phyloP scores from a whole-genome alignment of 2,797 vertebrate genomes.

The Pseudomugil tenellus region DNA sequence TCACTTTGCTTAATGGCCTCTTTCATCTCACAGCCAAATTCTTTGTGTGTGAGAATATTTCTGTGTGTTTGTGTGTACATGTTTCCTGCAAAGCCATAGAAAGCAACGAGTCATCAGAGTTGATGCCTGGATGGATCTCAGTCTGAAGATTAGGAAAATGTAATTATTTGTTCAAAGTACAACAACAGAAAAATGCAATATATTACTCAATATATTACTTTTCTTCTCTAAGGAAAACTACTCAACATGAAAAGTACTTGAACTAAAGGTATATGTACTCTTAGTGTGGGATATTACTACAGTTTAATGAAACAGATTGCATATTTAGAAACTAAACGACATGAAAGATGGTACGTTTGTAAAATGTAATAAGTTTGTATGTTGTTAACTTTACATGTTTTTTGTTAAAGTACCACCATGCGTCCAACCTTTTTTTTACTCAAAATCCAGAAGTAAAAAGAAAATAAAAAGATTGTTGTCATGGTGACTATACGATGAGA shows the following conservation, averaged over 20 bases:
- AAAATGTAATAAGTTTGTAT: neutral
- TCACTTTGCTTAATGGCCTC: constrained; percentile 27
- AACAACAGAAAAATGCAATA: no score
- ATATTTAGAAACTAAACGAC: neutral
- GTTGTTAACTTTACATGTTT: no score
- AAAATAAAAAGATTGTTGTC: neutral
- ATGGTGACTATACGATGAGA: neutral
- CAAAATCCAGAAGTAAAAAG: neutral
- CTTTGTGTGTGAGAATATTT: neutral
- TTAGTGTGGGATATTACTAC: neutral
- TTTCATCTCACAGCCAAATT: constrained; percentile 22
- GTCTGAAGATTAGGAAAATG: neutral
- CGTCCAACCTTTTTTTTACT: neutral
- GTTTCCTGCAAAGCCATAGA: neutral
- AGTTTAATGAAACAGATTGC: neutral
- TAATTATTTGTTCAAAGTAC: constrained; percentile 4
- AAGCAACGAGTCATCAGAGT: constrained; percentile 47
- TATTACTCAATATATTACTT: no score
- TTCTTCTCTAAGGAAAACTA: neutral
- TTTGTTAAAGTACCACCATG: neutral
- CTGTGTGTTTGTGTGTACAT: neutral
- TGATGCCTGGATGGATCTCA: constrained; percentile 30
- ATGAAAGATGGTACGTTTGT: neutral
- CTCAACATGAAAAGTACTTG: neutral
- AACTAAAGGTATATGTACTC: neutral